Evolutionary conservation across 2,113 vertebrate species (phyloP).

Genomic region (Amphiprion ocellaris): DNA sequence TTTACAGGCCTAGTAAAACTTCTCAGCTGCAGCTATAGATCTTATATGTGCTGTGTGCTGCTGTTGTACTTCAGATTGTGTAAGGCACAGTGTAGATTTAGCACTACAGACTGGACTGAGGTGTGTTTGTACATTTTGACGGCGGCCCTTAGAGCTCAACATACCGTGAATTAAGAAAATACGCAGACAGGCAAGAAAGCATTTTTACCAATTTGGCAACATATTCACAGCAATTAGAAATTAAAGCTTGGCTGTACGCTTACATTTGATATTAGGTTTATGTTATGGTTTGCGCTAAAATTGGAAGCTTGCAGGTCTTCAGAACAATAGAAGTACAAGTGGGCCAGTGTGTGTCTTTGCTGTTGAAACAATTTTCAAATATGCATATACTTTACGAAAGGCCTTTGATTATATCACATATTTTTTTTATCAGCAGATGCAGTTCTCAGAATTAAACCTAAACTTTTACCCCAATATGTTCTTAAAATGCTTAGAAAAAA

Average conservation of each 20-base stretch:
- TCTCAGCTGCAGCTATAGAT: constrained; percentile 43
- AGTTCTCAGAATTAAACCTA: too few species aligned
- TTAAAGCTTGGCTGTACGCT: not conserved
- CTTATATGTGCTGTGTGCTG: not conserved
- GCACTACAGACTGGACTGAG: not conserved
- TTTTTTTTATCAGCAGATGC: too few species aligned
- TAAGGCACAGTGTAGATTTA: not conserved
- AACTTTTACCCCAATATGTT: too few species aligned
- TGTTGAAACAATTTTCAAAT: too few species aligned
- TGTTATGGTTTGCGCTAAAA: not conserved
- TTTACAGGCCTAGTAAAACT: constrained; percentile 58
- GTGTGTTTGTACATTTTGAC: not conserved
- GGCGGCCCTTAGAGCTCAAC: not conserved
- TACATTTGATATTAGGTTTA: not conserved
- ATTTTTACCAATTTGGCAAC: not conserved
- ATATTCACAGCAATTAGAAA: not conserved
- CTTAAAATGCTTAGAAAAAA: not conserved
- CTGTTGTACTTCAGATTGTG: not conserved
- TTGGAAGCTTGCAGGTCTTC: too few species aligned
- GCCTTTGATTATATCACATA: too few species aligned
- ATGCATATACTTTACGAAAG: too few species aligned
- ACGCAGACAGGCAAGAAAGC: not conserved
- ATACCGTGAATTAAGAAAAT: not conserved
- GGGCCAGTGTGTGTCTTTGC: too few species aligned
- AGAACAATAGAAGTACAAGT: too few species aligned